Evolutionary conservation across 2,113 vertebrate species (phyloP).

Genomic region (Rhea pennata): DNA sequence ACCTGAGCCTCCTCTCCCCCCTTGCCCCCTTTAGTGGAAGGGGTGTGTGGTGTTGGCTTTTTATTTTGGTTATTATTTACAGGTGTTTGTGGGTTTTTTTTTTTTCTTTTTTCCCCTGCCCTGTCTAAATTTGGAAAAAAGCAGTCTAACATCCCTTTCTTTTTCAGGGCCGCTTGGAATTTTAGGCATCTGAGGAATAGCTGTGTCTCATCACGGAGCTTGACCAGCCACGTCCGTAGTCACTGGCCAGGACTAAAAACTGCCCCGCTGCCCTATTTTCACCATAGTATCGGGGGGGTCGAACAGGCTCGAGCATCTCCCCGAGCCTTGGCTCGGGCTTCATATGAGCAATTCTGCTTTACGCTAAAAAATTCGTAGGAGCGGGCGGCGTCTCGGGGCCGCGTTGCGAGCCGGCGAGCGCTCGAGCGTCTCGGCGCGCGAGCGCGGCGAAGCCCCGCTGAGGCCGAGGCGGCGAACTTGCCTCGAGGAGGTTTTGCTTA

Average conservation of each 20-base stretch:
- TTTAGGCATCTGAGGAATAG: background rate
- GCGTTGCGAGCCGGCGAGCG: background rate
- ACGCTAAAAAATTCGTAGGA: background rate
- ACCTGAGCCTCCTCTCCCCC: background rate
- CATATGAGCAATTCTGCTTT: background rate
- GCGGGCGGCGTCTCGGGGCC: no score
- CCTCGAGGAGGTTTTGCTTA: fast-evolving
- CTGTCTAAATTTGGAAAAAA: background rate
- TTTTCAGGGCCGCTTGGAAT: background rate
- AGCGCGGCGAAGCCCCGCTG: fast-evolving
- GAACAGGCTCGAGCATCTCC: fast-evolving
- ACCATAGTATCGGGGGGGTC: fast-evolving
- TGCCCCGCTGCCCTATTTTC: background rate
- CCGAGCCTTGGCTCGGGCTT: background rate
- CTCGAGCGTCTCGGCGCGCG: fast-evolving
- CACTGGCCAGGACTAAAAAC: background rate
- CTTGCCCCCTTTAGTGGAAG: background rate
- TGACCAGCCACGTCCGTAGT: background rate
- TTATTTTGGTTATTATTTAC: background rate
- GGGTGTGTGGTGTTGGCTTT: background rate
- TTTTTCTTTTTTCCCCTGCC: no score
- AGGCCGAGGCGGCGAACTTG: fast-evolving
- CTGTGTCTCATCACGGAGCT: background rate
- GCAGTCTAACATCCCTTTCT: background rate
- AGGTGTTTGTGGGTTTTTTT: background rate